Conservation (phyloP, 1,140 invertebrate genomes). For the Neoseiulus cucumeris region DNA sequence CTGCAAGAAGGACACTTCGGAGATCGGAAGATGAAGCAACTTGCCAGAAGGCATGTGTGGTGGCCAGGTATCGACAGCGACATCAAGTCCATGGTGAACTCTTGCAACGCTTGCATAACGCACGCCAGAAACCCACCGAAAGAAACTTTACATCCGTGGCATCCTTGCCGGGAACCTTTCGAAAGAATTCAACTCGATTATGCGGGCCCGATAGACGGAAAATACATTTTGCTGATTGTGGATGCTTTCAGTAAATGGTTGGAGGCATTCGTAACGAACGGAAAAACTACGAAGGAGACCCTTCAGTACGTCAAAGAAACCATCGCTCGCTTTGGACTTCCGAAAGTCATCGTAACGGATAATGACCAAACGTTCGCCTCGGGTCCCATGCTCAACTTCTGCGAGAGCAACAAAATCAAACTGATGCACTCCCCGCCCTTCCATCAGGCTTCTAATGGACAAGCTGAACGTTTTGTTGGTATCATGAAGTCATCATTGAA, state of each 20-base stretch:
- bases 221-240: constrained; percentile 19
- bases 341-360: constrained; percentile 27
- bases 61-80: constrained; percentile 25
- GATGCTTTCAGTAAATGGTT: constrained; percentile 24
- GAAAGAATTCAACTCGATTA: constrained; percentile 23
- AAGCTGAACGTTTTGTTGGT: constrained; percentile 24
- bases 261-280: constrained; percentile 18
- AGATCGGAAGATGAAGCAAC: constrained; percentile 23
- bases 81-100: constrained; percentile 14
- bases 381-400: constrained; percentile 27
- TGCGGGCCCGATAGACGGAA: constrained; percentile 21
- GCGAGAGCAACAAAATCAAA: constrained; percentile 25
- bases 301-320: constrained; percentile 22
- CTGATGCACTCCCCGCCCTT: constrained; percentile 25
- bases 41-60: constrained; percentile 22
- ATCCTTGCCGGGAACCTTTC: constrained; percentile 20
- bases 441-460: constrained; percentile 29
- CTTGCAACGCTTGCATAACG: no score
- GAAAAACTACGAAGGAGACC: constrained; percentile 17
- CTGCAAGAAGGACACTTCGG: constrained; percentile 22
- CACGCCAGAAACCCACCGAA: no score
- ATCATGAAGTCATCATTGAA: constrained; percentile 15
- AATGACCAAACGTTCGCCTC: constrained; percentile 29
- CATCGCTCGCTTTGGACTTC: constrained; percentile 27
- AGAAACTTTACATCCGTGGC: constrained; percentile 2